Evolutionary conservation across 2,797 vertebrate species (phyloP).

Genomic region (Pelodytes ibericus): DNA sequence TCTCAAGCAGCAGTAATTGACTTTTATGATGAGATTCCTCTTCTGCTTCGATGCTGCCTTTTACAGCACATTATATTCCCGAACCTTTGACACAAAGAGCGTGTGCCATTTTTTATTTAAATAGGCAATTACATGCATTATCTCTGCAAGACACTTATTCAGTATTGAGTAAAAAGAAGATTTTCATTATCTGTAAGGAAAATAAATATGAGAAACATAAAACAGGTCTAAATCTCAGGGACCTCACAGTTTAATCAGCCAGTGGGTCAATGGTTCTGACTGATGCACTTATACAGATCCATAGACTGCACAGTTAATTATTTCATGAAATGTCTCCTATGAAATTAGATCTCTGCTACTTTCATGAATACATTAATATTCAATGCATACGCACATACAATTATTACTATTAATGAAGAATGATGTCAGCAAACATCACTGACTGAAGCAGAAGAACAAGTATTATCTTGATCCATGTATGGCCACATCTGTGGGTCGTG

Average conservation of each 20-base stretch:
- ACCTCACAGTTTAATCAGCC: background rate
- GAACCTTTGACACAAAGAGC: conserved; percentile 19
- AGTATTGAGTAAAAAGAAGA: background rate
- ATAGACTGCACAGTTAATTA: too few relatives aligned
- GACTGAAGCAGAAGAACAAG: too few relatives aligned
- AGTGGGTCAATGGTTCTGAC: background rate
- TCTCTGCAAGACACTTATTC: conserved; percentile 16
- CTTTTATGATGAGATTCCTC: conserved; percentile 25
- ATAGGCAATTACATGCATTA: conserved; percentile 28
- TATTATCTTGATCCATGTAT: too few relatives aligned
- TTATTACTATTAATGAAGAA: too few relatives aligned
- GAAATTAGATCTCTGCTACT: too few relatives aligned
- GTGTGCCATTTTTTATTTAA: conserved; percentile 18
- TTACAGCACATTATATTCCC: conserved; percentile 30
- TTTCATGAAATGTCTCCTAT: too few relatives aligned
- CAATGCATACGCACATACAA: too few relatives aligned
- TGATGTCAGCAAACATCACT: too few relatives aligned
- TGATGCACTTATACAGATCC: background rate
- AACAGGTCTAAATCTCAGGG: background rate
- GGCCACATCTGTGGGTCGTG: too few relatives aligned
- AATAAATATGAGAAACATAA: background rate
- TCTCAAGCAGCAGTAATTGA: conserved; percentile 21
- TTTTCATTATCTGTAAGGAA: conserved; percentile 11
- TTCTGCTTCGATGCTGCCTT: conserved; percentile 27
- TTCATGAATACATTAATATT: too few relatives aligned